Percentiles rank a stretch among this genome's conserved stretches.
Conservation (phyloP, 2,888 invertebrate species). For the Dromius quadrimaculatus region DNA sequence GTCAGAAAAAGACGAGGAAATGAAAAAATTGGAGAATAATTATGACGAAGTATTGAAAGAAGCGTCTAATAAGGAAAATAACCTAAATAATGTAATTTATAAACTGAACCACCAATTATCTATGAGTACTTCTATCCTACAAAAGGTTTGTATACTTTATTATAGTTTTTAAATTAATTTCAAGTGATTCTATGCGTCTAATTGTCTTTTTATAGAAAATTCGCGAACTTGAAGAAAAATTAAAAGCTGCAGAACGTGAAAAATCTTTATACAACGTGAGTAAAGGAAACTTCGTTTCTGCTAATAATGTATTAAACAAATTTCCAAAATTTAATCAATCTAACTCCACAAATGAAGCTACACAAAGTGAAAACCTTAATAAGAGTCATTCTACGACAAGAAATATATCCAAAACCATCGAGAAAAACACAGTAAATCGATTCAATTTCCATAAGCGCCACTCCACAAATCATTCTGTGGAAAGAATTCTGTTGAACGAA, state of each 20-base stretch:
- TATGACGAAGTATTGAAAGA: constrained; percentile 62
- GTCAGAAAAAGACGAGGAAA: constrained; percentile 10
- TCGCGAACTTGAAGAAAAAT: constrained; percentile 53
- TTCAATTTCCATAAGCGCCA: constrained; percentile 10
- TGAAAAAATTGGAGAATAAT: neutral
- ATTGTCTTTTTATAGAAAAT: constrained; percentile 36
- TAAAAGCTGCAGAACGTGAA: constrained; percentile 40
- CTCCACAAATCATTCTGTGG: neutral
- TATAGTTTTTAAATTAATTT: neutral
- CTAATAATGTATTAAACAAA: constrained; percentile 14
- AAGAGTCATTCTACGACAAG: neutral
- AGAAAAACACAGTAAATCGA: constrained; percentile 9
- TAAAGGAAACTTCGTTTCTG: constrained; percentile 28
- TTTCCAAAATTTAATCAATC: neutral
- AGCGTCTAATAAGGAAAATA: constrained; percentile 62
- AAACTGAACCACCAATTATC: constrained; percentile 35
- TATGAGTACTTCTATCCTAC: constrained; percentile 19
- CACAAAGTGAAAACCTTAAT: constrained; percentile 6
- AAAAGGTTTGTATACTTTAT: constrained; percentile 20
- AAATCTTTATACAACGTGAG: constrained; percentile 14
- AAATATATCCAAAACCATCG: constrained; percentile 10
- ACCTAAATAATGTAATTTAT: constrained; percentile 65
- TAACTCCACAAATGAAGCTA: neutral
- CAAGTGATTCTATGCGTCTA: neutral
- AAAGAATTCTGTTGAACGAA: constrained; percentile 9